These are phyloP conservation scores for Trematocara zebra DNA, from an alignment of 2,113 vertebrate genomes.

Conservation along the genomic window DNA sequence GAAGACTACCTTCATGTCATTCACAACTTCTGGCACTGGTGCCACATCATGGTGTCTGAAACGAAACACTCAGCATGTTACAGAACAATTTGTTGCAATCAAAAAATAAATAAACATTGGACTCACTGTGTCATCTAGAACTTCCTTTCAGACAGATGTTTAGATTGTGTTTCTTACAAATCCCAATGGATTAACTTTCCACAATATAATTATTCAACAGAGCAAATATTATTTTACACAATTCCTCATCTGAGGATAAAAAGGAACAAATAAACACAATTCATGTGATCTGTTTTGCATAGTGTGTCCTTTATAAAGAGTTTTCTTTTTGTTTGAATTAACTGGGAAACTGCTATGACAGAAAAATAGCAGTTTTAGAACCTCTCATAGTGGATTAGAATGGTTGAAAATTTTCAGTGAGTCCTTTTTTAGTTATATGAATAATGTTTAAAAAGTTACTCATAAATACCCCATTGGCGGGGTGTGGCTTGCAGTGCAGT, in stretches of 20 bases:
- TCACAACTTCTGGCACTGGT: conserved; percentile 69
- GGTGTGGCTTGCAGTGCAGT: too few relatives aligned
- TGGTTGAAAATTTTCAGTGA: not conserved
- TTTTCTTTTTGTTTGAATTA: not conserved
- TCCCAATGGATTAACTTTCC: not conserved
- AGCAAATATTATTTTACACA: not conserved
- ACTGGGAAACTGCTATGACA: not conserved
- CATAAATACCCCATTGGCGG: not conserved
- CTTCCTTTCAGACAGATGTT: not conserved
- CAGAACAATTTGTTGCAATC: not conserved
- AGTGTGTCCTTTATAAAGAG: fast-evolving
- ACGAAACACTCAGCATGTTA: not conserved
- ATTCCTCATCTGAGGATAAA: not conserved
- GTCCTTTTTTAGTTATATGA: not conserved
- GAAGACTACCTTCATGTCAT: conserved; percentile 69
- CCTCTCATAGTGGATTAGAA: not conserved
- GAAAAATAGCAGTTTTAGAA: not conserved
- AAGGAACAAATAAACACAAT: not conserved
- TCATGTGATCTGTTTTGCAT: fast-evolving
- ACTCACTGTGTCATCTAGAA: not conserved
- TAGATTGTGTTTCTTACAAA: not conserved
- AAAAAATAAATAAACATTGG: not conserved
- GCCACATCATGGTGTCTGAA: conserved; percentile 73
- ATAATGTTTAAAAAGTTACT: not conserved
- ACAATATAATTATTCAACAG: not conserved